These are phyloP conservation scores for Paramisgurnus dabryanus DNA, from an alignment of 2,113 vertebrate genomes.

Conservation along the genomic window DNA sequence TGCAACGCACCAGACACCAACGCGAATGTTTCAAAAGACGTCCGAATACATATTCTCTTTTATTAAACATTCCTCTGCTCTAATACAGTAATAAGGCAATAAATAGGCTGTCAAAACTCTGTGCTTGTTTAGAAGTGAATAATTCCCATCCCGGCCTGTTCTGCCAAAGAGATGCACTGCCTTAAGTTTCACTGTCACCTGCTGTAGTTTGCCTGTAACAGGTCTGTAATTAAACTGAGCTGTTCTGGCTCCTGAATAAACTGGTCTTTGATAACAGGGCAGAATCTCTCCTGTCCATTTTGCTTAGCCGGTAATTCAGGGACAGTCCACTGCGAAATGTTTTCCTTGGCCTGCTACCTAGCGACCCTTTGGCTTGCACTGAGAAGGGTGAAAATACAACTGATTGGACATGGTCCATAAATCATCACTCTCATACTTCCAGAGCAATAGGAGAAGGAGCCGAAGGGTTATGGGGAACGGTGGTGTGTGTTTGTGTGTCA, in stretches of 20 bases:
- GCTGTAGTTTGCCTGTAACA: constrained; percentile 47
- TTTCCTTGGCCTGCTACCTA: constrained; percentile 74
- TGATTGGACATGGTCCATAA: constrained; percentile 76
- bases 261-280: constrained; percentile 62
- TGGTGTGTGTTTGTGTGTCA: constrained; percentile 27
- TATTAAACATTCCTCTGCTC: constrained; percentile 17
- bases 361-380: constrained; percentile 62
- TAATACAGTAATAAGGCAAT: constrained; percentile 18
- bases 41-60: constrained; percentile 13
- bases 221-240: constrained; percentile 43
- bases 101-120: constrained; percentile 1
- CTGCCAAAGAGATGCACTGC: constrained; percentile 43
- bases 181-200: constrained; percentile 44
- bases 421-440: constrained; percentile 77
- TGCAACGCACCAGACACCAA: background rate
- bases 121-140: constrained; percentile 54
- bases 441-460: constrained; percentile 67
- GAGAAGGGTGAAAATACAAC: constrained; percentile 61
- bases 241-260: constrained; percentile 54
- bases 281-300: constrained; percentile 67
- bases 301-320: constrained; percentile 67
- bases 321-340: constrained; percentile 69
- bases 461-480: constrained; percentile 44
- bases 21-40: constrained; percentile 5
- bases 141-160: constrained; percentile 57